phyloP scores from a whole-genome alignment of 2,797 vertebrate genomes.

The Xenentodon cancila region DNA sequence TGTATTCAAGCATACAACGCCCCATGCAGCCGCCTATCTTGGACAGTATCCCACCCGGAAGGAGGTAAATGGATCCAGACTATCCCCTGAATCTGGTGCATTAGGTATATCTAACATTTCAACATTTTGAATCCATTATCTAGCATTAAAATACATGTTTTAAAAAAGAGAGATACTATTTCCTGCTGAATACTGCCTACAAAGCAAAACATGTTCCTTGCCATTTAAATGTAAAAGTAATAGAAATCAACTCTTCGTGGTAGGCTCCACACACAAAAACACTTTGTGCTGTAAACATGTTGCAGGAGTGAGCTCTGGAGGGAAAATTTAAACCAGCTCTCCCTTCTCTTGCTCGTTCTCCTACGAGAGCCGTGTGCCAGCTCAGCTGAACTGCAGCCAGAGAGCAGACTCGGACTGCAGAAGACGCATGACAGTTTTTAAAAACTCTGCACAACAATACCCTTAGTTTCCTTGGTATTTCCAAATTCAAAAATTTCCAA shows the following conservation, averaged over 20 bases:
- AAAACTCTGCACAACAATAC: slow-evolving; percentile 19
- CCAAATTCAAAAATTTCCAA: neutral
- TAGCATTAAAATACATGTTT: neutral
- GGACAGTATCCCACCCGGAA: slow-evolving; percentile 29
- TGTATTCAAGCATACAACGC: slow-evolving; percentile 36
- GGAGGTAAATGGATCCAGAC: slow-evolving; percentile 10
- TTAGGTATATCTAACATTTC: neutral
- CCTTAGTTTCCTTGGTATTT: slow-evolving; percentile 2
- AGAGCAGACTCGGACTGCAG: slow-evolving; percentile 48
- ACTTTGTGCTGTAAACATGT: slow-evolving; percentile 74
- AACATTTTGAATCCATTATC: slow-evolving; percentile 7
- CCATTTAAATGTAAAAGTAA: slow-evolving; percentile 33
- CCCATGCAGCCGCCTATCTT: slow-evolving; percentile 37
- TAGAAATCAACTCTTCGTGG: slow-evolving; percentile 46
- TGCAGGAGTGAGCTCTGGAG: slow-evolving; percentile 70
- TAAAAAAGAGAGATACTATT: neutral
- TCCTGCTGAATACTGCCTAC: slow-evolving; percentile 1
- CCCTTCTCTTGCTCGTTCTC: slow-evolving; percentile 38
- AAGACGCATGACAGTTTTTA: slow-evolving; percentile 32
- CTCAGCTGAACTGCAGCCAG: slow-evolving; percentile 53
- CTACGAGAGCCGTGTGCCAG: slow-evolving; percentile 46
- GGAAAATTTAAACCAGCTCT: slow-evolving; percentile 76
- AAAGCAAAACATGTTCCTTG: slow-evolving; percentile 13
- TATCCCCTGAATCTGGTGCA: slow-evolving; percentile 10
- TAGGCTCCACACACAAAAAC: slow-evolving; percentile 57